These are phyloP conservation scores for Scolopax mira DNA, from an alignment of 2,113 vertebrate species.

Conservation along the genomic window DNA sequence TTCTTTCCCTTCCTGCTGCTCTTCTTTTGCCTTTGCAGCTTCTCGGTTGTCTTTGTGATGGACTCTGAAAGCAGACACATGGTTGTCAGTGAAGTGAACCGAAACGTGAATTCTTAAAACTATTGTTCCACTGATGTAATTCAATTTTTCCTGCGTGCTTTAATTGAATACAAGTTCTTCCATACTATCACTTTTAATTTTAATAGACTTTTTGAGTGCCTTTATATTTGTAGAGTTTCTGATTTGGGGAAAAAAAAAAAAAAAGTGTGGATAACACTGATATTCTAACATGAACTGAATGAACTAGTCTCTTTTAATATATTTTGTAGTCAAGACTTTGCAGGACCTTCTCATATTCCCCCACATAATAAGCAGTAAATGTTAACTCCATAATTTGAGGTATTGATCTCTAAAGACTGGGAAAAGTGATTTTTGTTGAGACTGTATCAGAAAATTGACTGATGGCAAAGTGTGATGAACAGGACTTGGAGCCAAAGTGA, in stretches of 20 bases:
- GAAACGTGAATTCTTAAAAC: neutral
- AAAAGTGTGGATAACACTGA: neutral
- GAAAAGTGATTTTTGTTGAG: neutral
- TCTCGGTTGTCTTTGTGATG: neutral
- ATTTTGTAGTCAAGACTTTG: neutral
- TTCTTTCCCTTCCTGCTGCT: neutral
- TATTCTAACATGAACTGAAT: neutral
- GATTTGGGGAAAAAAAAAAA: accelerated
- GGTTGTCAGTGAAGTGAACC: neutral
- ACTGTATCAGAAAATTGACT: neutral
- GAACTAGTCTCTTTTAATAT: neutral
- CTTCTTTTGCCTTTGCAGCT: neutral
- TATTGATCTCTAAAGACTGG: neutral
- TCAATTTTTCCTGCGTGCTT: neutral
- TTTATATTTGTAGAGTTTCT: neutral
- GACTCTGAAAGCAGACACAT: neutral
- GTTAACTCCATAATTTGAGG: neutral
- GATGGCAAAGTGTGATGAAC: neutral
- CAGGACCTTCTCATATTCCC: neutral
- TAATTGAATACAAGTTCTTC: neutral
- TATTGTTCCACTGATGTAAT: neutral
- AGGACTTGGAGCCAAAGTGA: neutral
- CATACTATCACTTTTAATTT: neutral
- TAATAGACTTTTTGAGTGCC: neutral
- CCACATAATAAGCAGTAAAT: neutral